A percentile compares a stretch with the other conserved stretches of the same genome.
These are phyloP conservation scores for Drosophila eohydei DNA, from an alignment of 2,888 invertebrate species.

Conservation along the genomic window DNA sequence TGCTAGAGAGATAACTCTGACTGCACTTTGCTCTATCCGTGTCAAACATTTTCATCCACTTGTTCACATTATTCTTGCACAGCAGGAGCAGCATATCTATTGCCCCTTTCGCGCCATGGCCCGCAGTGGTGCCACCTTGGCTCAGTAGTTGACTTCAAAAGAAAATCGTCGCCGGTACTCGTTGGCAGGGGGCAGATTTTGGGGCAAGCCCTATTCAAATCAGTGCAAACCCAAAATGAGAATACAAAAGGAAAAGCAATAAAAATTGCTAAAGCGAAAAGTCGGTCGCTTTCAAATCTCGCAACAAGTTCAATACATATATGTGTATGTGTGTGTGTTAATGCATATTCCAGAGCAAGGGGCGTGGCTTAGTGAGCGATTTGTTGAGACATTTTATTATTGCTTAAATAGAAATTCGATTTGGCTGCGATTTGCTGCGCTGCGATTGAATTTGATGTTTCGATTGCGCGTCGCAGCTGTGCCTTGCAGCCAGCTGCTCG, in stretches of 20 bases:
- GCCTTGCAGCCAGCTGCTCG: slow-evolving; percentile 1
- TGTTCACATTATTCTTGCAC: slow-evolving; percentile 72
- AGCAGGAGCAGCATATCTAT: slow-evolving; percentile 35
- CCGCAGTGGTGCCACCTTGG: not conserved
- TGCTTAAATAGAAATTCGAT: slow-evolving; percentile 67
- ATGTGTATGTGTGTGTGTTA: not conserved
- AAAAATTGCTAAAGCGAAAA: slow-evolving; percentile 11
- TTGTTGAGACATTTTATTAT: slow-evolving; percentile 55
- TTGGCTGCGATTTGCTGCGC: slow-evolving; percentile 39
- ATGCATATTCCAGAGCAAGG: not conserved
- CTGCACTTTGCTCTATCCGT: slow-evolving; percentile 74
- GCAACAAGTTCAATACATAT: slow-evolving; percentile 52
- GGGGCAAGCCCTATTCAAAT: slow-evolving; percentile 18
- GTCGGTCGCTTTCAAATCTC: slow-evolving; percentile 64
- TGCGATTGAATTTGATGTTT: slow-evolving; percentile 43
- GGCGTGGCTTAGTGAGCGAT: slow-evolving; percentile 20
- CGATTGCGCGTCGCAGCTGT: slow-evolving; percentile 41
- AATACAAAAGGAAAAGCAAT: slow-evolving; percentile 13
- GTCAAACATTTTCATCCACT: slow-evolving; percentile 81
- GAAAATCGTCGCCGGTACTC: slow-evolving; percentile 50
- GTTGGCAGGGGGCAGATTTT: not conserved
- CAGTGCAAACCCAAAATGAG: slow-evolving; percentile 10
- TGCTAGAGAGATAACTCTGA: slow-evolving; percentile 31
- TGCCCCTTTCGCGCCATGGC: not conserved
- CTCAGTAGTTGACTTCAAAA: slow-evolving; percentile 65